Base-by-base conservation (phyloP, 1,140 invertebrate genomes). In the Steinernema khuongi region DNA sequence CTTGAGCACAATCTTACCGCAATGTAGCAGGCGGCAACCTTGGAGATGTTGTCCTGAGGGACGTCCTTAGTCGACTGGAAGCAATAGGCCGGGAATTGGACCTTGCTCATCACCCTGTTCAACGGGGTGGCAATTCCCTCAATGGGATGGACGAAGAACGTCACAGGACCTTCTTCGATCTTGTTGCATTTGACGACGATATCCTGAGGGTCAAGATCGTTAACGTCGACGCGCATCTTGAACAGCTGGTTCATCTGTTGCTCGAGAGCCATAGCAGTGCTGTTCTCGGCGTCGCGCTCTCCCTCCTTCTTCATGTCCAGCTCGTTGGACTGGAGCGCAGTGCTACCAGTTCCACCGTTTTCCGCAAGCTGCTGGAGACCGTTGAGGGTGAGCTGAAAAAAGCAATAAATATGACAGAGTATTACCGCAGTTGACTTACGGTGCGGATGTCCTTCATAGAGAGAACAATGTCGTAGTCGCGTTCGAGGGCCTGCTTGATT, bases 401-500 rank as follows among this genome's bases (percentile, higher is more conserved):
- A n/a, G 36, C 36, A 41, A 41, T 41, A n/a, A 41, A 41, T 31
- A 80, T 18, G 30, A 1, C 0, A 72, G 18, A 75, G 4, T 17
- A n/a, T 75, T 28, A 70, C 26, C 1, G 26, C 22, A 71, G 22
- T 1, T 30, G 17, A 43, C 41, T 74, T 74, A 80, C 78, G 28
- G 86, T 87, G 70, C 94, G 89, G 80, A 98, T 94, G 85, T 97
- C 94, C 82, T 92, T 91, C 44, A 93, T 90, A 41, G 91, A 91
- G n/a, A 97, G 86, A 0, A 92, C 89, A 30, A 96, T 84, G 85
- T 96, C 93, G 86, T 92, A 95, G 78, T 93, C 93, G 70, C 94
- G 89, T 85, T 98, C 94, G 7, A 98, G 86, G 0, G 92, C 94
- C 85, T 97, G 94, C 87, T 97, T 97, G 74, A 98, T 94, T 88